Base-by-base conservation (phyloP, 2,888 invertebrate species). In the Drosophila planitibia region DNA sequence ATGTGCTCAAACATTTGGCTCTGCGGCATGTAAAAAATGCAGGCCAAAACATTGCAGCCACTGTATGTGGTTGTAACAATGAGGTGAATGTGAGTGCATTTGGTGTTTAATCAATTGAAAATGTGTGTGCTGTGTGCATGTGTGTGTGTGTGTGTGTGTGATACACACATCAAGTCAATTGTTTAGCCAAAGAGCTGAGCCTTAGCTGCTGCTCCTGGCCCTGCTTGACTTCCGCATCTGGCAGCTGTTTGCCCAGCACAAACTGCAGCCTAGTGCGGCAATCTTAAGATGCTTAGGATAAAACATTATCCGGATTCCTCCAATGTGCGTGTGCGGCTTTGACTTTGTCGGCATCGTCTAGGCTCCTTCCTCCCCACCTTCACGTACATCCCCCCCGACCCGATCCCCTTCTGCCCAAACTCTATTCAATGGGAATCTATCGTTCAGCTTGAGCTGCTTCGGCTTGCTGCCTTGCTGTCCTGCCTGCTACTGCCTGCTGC, bases 271-370 rank as follows among this genome's bases (percentile, higher is more conserved):
- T 67, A 64, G 71, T 74, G 73, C 72, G 80, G 76, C 76, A 82
- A 72, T 78, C 83, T 71, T 85, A 84, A 84, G 85, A 80, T 71
- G 82, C 79, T 77, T 62, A 62, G 66, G 72, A 76, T 74, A 77
- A 85, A 87, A 89, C 85, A 90, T 90, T 90, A 89, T 83, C 82
- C 79, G 89, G 88, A 89, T 87, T 90, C 83, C 85, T 90, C 82
- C 84, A 85, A 89, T 81, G 89, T 86, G 84, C 89, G 89, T 86
- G 84, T 84, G 84, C 76, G 76, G 75, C 82, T 79, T 81, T 81
- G 81, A 79, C 79, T 81, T 81, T 81, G 79, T 75, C 74, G 82
- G 82, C 70, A 74, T 61, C 47, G 35, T 47, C 64, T 35, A 25
- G 49, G 37, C 64, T 16, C n/a, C 22, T n/a, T 14, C 39, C 35